Base-by-base conservation (phyloP, 2,888 invertebrate species). In the Blera fallax region DNA sequence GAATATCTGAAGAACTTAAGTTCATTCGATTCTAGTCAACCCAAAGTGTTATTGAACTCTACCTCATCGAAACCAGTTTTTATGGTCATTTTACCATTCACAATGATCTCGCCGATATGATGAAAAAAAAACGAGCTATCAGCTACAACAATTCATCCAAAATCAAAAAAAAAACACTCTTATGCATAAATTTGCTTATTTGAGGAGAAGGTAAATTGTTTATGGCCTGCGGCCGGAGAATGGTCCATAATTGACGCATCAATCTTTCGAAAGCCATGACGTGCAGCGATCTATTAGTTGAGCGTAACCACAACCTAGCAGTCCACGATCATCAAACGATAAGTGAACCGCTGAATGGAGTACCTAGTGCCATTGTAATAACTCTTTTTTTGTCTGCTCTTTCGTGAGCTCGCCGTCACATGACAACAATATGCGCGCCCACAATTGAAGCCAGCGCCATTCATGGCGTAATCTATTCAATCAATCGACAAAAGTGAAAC, bases 241-340 rank as follows among this genome's bases (percentile, higher is more conserved):
- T 82, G 82, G 78, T 27, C 27, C 8, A 40, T 65, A 83, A 83
- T 83, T 78, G 82, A 78, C 29, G 65, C 64, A 83, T 83, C 78
- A 60, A 73, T 78, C 65, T 83, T 54, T 27, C 48, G 52, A 34
- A 73, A 60, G 54, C 64, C 67, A n/a, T 54, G 72, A 65, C 72
- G 56, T 78, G 70, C 45, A 45, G 65, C 65, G 24, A 67, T 62
- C 78, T 73, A 73, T 83, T 83, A 83, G 58, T 67, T 67, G 78
- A 78, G 56, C 77, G 64, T 37, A 64, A 70, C 77, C 81, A 18
- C 60, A 56, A 62, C 32, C 62, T 43, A 74, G 32, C 32, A 29
- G 34, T 18, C 64, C 27, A 43, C 32, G 77, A 82, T 64, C 82
- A 72, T 29, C 29, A 45, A 21, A 54, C 32, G 32, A 48, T 54